phyloP scores from a whole-genome alignment of 1,140 invertebrate species.

The Hirudo medicinalis region DNA sequence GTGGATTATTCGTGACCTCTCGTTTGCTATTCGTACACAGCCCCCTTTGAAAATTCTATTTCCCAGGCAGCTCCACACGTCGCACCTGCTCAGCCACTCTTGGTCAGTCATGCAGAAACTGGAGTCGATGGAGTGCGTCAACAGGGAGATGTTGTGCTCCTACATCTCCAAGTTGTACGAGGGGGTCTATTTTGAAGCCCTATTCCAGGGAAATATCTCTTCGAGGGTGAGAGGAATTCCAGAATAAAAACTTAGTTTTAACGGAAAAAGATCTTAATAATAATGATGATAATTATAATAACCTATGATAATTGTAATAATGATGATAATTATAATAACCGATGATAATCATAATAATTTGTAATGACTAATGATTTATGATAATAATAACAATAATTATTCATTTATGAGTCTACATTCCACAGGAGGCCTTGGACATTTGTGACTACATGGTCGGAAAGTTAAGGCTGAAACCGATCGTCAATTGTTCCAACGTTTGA shows the following conservation, averaged over 20 bases:
- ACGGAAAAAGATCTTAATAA: no score
- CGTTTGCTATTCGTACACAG: no score
- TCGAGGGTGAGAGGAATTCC: background rate
- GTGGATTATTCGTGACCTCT: no score
- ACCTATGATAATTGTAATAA: no score
- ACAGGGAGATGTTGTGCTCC: slow-evolving; percentile 3
- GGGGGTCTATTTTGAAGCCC: background rate
- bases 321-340: no score
- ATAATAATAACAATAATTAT: no score
- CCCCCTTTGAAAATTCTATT: no score
- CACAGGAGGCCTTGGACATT: background rate
- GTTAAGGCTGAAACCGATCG: background rate
- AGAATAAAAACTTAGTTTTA: no score
- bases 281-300: no score
- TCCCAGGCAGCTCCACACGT: slow-evolving; percentile 1
- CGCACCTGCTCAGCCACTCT: background rate
- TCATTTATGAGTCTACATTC: background rate
- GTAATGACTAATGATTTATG: no score
- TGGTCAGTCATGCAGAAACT: slow-evolving; percentile 5
- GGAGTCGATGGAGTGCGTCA: background rate
- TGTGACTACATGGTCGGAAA: background rate
- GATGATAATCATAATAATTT: no score
- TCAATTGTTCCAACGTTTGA: background rate
- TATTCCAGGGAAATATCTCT: background rate
- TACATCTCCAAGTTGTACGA: background rate